Evolutionary conservation across 2,113 vertebrate species (phyloP), one percentile per base, ranked within the genome.

Genomic region (Crotalus tigris): DNA sequence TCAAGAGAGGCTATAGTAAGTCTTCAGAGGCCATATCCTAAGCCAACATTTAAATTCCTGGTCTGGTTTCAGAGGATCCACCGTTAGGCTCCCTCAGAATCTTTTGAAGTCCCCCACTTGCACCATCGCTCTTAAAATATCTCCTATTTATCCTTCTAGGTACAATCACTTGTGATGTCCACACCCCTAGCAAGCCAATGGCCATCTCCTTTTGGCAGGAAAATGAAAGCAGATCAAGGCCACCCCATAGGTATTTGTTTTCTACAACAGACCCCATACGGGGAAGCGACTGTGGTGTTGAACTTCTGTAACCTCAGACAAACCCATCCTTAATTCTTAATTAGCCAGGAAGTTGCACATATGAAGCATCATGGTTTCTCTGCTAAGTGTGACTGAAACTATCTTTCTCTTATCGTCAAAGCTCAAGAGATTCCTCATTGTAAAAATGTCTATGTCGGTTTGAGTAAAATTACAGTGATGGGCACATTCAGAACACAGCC

Each of bases 41-140:
- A 75, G 69, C 39, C 88, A 90, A 61, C 57, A 85, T 58, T 85
- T 24, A 93, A n/a, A 90, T 93, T 90, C 46, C 88, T 53, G 55
- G 26, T 90, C 89, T 39, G 11, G 29, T 49, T 86, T 90, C 69
- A 90, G 92, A 58, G 8, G 7, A 58, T 24, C n/a, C 69, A 90
- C 24, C 44, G 58, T 33, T 39, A 85, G 88, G n/a, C 44, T n/a
- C 53, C 33, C 51, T 92, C 64, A 6, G 64, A 58, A 58, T 15
- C 54, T 55, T 92, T 59, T 90, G 69, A 90, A 92, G 64, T 90
- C 57, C 49, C 85, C 44, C 87, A 54, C 51, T 23, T 23, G 19
- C 39, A 39, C 10, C 12, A 11, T 19, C 39, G 15, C n/a, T 88
- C 11, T 89, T 57, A n/a, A 89, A 10, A 57, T 81, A 54, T 81